These are phyloP conservation scores for Chironex yamaguchii DNA, from an alignment of 30 jellyfish, hydroid and myxozoan species.

Conservation along the genomic window DNA sequence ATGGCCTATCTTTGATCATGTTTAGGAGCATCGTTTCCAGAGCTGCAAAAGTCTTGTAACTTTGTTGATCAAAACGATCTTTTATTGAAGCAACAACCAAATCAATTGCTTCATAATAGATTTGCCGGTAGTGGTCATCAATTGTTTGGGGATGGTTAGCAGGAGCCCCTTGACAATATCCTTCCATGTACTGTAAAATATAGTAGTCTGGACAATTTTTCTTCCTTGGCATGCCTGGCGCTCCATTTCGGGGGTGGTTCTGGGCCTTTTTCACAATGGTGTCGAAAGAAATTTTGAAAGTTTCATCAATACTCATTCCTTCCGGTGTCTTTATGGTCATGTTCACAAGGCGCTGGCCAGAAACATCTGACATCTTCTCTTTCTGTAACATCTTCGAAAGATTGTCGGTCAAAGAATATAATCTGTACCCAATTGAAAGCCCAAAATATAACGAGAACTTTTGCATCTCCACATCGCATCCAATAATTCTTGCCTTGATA, in stretches of 20 bases:
- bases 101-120: conserved; percentile 57
- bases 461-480: conserved; percentile 65
- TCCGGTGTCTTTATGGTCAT: conserved; percentile 47
- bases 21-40: conserved; percentile 49
- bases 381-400: conserved; percentile 61
- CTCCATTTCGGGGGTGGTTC: neutral
- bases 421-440: conserved; percentile 43
- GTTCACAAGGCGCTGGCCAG: conserved; percentile 55
- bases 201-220: conserved; percentile 10
- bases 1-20: conserved; percentile 3
- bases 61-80: conserved; percentile 58
- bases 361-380: conserved; percentile 67
- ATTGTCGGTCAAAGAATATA: conserved; percentile 57
- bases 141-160: conserved; percentile 31
- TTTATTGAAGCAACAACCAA: conserved; percentile 26
- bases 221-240: conserved; percentile 38
- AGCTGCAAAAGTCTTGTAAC: conserved; percentile 28
- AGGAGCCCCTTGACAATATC: conserved; percentile 16
- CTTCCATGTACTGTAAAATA: conserved; percentile 28
- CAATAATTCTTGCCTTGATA: conserved; percentile 51
- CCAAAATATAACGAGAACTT: conserved; percentile 49
- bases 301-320: conserved; percentile 49
- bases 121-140: conserved; percentile 52
- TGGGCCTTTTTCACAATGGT: conserved; percentile 29
- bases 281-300: conserved; percentile 28